A percentile compares a stretch with the other conserved stretches of the same genome.
phyloP scores from a whole-genome alignment of 2,113 vertebrate genomes.

The Octodon degus region DNA sequence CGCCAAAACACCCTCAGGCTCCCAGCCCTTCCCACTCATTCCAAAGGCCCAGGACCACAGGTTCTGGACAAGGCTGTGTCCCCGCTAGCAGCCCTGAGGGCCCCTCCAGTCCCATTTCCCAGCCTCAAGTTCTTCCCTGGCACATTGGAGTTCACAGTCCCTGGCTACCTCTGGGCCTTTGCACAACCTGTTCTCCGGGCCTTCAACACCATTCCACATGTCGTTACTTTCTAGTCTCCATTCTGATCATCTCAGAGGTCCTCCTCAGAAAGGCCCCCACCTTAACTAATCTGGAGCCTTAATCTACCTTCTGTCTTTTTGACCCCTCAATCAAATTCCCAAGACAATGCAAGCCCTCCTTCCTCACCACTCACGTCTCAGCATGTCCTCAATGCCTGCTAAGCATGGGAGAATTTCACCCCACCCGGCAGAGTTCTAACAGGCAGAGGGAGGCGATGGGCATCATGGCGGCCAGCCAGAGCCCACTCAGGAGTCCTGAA shows the following conservation, averaged over 20 bases:
- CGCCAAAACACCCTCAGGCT: not conserved
- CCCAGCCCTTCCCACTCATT: not conserved
- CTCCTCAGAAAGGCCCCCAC: not conserved
- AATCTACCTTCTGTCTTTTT: not conserved
- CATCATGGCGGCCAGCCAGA: not conserved
- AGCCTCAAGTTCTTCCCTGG: not conserved
- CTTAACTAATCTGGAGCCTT: not conserved
- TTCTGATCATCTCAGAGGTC: not conserved
- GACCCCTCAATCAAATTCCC: not conserved
- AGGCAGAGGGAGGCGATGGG: not conserved
- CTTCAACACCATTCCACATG: not conserved
- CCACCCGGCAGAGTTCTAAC: not conserved
- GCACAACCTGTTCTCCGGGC: not conserved
- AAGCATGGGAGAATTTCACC: not conserved
- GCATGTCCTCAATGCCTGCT: not conserved
- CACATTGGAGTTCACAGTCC: not conserved
- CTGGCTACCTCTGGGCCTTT: conserved; percentile 17
- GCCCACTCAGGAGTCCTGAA: not conserved
- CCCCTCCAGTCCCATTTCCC: not conserved
- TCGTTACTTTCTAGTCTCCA: not conserved
- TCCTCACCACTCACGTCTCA: not conserved
- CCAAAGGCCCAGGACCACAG: not conserved
- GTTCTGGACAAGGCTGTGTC: not conserved
- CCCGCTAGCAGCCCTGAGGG: not conserved
- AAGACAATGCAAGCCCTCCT: not conserved